These are phyloP conservation scores for Rhagoletis zephyria DNA, from an alignment of 1,140 invertebrate species.

Conservation along the genomic window DNA sequence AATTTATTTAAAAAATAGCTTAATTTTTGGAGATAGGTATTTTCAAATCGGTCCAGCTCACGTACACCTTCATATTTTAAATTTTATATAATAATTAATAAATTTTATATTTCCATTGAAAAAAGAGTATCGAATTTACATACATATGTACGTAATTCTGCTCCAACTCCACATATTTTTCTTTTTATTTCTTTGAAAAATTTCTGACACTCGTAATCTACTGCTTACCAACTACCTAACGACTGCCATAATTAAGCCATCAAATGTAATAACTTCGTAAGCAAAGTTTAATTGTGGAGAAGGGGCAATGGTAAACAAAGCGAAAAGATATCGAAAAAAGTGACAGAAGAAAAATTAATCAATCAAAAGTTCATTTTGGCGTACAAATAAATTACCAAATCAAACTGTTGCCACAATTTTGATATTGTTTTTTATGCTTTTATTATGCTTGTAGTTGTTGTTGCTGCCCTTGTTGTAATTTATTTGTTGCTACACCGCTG, in stretches of 20 bases:
- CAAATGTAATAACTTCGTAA: constrained; percentile 36
- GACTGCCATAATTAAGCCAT: constrained; percentile 38
- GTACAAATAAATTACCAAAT: constrained; percentile 44
- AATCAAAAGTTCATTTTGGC: constrained; percentile 56
- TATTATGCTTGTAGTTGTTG: background rate
- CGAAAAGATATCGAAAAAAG: constrained; percentile 38
- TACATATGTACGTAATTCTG: too few species aligned
- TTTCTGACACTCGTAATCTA: background rate
- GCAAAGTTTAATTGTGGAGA: constrained; percentile 18
- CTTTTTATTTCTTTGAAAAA: background rate
- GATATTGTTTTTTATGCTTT: background rate
- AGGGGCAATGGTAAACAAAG: background rate
- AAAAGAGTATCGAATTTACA: too few species aligned
- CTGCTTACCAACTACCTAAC: background rate
- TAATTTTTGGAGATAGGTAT: too few species aligned
- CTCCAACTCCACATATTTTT: background rate
- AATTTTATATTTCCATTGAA: too few species aligned
- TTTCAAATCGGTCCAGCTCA: too few species aligned
- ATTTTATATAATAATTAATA: too few species aligned
- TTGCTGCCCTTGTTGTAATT: constrained; percentile 14
- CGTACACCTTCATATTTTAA: too few species aligned
- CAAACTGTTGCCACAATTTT: constrained; percentile 36
- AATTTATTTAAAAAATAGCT: too few species aligned
- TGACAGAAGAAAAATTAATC: constrained; percentile 53
- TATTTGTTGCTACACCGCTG: constrained; percentile 29